These are phyloP conservation scores for Amphiprion ocellaris DNA, from an alignment of 2,113 vertebrate genomes.

Conservation along the genomic window DNA sequence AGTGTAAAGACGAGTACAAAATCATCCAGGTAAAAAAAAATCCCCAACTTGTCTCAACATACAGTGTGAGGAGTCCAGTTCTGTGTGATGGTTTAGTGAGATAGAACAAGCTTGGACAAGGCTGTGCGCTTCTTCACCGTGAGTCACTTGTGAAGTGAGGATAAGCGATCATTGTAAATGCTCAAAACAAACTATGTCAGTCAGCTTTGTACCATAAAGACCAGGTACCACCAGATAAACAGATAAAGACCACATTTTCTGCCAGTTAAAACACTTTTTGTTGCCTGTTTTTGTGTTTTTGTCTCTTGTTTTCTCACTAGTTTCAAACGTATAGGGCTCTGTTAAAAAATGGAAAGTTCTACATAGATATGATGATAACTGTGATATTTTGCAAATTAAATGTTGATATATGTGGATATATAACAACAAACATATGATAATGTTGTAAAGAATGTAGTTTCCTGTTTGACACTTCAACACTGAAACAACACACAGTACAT, in stretches of 20 bases:
- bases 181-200: not conserved
- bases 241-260: not conserved
- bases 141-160: not conserved
- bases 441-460: too few relatives aligned
- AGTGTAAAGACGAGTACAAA: slow-evolving; percentile 79
- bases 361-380: too few relatives aligned
- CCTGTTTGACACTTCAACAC: too few relatives aligned
- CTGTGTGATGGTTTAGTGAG: not conserved
- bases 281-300: too few relatives aligned
- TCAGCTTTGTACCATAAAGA: not conserved
- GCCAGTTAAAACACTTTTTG: too few relatives aligned
- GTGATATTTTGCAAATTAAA: too few relatives aligned
- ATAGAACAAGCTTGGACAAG: slow-evolving; percentile 6
- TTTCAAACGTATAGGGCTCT: too few relatives aligned
- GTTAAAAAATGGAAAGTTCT: too few relatives aligned
- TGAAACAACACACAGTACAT: too few relatives aligned
- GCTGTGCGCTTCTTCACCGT: not conserved
- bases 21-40: slow-evolving; percentile 77
- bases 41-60: not conserved
- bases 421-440: too few relatives aligned
- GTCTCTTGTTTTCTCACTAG: too few relatives aligned
- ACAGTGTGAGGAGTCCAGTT: not conserved
- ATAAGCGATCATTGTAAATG: not conserved
- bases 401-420: too few relatives aligned
- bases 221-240: not conserved